Base-by-base conservation (phyloP, 2,113 vertebrate genomes). In the Rhipidura dahli region DNA sequence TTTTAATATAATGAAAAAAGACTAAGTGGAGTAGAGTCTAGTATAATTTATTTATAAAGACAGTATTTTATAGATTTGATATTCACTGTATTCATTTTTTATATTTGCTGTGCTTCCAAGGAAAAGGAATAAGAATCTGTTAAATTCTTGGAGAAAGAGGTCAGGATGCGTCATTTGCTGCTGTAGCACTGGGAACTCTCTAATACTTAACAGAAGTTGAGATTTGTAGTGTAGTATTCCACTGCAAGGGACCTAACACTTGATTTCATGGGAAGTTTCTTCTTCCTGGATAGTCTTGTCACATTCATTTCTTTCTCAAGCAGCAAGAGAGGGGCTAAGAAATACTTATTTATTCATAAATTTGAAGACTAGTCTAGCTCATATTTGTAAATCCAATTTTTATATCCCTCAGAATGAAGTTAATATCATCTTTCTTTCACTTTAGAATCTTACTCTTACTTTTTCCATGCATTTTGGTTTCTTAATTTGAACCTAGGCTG, bases 1-100 rank as follows among this genome's bases (percentile, higher is more conserved):
- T 96, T 91, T 91, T 27, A 73, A 68, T 80, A 37, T 82, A 65
- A 50, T 87, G 64, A 90, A 75, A 92, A 96, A 83, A 89, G 31
- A 54, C 80, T 91, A 76, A 96, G 59, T 59, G 7, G 86, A 49
- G 8, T 19, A 28, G 15, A 64, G 40, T 81, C 54, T 57, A 30
- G 5, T 87, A 66, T 66, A 0, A 40, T 65, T 83, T 77, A 69
- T 91, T 89, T 93, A n/a, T 87, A 30, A 83, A 76, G 13, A 35
- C 24, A 68, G 11, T 11, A 5, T 87, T 91, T 93, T 65, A 45
- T 50, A 49, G 49, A 40, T 83, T n/a, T 82, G 66, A 53, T 28
- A 82, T 84, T 39, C 73, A 59, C 26, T 53, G 54, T 65, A 53
- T 79, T 83, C 1, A 20, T 89, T 76, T 91, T 89, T 89, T 17